Conservation (phyloP, 1,140 invertebrate genomes). For the Drosophila obscura region DNA sequence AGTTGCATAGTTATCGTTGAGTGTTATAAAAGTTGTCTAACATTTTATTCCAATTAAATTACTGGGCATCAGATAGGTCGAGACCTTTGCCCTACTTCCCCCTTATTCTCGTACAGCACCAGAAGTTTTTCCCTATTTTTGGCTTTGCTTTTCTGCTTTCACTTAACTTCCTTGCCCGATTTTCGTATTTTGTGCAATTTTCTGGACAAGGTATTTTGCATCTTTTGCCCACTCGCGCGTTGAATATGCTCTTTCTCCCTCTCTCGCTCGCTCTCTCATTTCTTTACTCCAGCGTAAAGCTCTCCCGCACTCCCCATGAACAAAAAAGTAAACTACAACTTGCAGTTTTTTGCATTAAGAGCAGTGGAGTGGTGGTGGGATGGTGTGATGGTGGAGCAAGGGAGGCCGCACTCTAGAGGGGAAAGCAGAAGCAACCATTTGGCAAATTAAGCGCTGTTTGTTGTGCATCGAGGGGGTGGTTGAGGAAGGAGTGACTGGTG, state of each 20-base stretch:
- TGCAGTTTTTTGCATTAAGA: constrained; percentile 44
- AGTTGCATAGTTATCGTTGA: too few species aligned
- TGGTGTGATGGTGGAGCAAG: constrained; percentile 10
- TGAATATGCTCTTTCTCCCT: constrained; percentile 55
- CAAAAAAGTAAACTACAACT: constrained; percentile 64
- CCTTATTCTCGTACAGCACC: background rate
- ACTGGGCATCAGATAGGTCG: background rate
- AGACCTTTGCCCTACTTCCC: constrained; percentile 7
- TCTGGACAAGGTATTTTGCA: constrained; percentile 74
- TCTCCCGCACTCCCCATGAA: constrained; percentile 23
- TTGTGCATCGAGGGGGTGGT: constrained; percentile 51
- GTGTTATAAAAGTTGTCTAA: too few species aligned
- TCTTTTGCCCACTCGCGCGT: constrained; percentile 67
- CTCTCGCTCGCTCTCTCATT: constrained; percentile 17
- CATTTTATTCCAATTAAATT: too few species aligned
- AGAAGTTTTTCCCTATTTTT: constrained; percentile 42
- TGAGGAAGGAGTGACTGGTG: background rate
- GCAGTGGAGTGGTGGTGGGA: constrained; percentile 2
- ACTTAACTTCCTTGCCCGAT: constrained; percentile 40
- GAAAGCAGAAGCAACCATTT: constrained; percentile 61
- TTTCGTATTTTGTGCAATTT: constrained; percentile 55
- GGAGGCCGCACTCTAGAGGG: background rate
- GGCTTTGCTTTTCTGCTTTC: constrained; percentile 60
- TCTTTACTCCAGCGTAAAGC: background rate
- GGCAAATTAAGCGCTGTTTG: constrained; percentile 78